Evolutionary conservation across 2,888 invertebrate species (phyloP), one percentile per base, ranked within the genome.

Genomic region (Salpingus planirostris): DNA sequence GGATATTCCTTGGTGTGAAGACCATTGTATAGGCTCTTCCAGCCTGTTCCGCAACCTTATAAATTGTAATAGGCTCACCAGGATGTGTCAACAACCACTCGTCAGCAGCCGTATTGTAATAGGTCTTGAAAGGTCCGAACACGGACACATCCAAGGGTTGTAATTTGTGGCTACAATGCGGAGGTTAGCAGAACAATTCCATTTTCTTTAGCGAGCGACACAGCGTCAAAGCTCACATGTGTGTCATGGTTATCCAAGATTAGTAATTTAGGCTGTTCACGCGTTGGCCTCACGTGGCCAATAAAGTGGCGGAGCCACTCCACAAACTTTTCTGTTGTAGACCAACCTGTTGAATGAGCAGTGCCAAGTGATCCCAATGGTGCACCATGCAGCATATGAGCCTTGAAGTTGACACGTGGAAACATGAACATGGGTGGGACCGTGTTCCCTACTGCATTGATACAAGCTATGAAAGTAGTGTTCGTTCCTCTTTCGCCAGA

Each of bases 391-490:
- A 25, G 3, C 25, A 25, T 11, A 4, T 25, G 11, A 11, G 25
- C 12, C 6, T 25, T 8, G 7, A 25, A 18, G n/a, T 22, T 11
- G 10, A 21, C 12, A 7, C 29, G 11, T 2, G 29, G 29, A 29
- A 29, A 23, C 4, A 29, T 29, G 2, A 28, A 7, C 23, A 23
- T 29, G 4, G 13, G 13, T 11, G 23, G 22, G n/a, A 12, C 4
- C 12, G 13, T 13, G n/a, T 23, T 11, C 13, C 54, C 51, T 24
- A 27, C 29, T 7, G 54, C 51, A 15, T 28, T 44, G 21, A 46
- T 40, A 31, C 45, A 49, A 8, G 53, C 29, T 33, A 42, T 42
- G 4, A 37, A 41, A n/a, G 50, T 55, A 4, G 48, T 42, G 2
- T 34, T 38, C 13, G 29, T 13, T 2, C 50, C 48, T 31, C 46